Conservation (phyloP, 2,797 vertebrate genomes). For the Gambelia wislizenii region DNA sequence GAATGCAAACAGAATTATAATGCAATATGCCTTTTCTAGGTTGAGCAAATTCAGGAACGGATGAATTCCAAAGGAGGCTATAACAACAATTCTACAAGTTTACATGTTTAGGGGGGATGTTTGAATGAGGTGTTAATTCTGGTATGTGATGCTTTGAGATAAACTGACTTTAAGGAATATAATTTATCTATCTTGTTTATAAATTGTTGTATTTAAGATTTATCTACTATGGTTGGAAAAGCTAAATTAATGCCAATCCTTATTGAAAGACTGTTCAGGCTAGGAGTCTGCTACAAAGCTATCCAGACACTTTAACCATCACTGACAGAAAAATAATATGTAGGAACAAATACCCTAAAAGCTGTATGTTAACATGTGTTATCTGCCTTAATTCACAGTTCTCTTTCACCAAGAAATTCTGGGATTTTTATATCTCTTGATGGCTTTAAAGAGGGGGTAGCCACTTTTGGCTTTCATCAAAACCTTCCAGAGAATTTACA, state of each 20-base stretch:
- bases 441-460: not conserved
- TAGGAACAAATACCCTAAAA: not conserved
- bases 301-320: not conserved
- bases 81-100: slow-evolving; percentile 59
- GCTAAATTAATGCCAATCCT: not conserved
- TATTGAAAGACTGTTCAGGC: not conserved
- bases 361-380: not conserved
- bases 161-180: not conserved
- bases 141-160: slow-evolving; percentile 15
- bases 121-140: not conserved
- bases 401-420: not conserved
- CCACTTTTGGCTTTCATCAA: not conserved
- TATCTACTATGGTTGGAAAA: not conserved
- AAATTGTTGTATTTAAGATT: not conserved
- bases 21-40: slow-evolving; percentile 70
- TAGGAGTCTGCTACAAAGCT: not conserved
- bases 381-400: not conserved
- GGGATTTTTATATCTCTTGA: not conserved
- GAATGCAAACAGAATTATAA: not conserved
- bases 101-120: slow-evolving; percentile 50
- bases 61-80: slow-evolving; percentile 91
- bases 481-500: no score
- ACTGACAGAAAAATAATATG: not conserved
- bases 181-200: not conserved
- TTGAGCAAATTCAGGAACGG: slow-evolving; percentile 86